Conservation (phyloP, 2,797 vertebrate genomes). For the Sarcophilus harrisii region DNA sequence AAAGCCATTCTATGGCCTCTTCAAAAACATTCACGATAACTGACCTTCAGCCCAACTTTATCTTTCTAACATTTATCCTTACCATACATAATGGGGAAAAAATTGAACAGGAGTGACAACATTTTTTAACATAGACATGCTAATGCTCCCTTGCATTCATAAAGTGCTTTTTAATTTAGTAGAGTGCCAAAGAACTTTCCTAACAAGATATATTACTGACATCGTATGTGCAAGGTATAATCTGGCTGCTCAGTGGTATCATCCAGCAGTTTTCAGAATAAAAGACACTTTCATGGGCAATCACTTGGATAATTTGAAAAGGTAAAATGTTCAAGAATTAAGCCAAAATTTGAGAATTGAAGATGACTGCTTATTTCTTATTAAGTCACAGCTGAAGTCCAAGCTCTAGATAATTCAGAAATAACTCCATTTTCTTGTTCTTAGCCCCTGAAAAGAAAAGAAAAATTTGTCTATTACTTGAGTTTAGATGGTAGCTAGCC, state of each 20-base stretch:
- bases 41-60: constrained; percentile 13
- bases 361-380: not conserved
- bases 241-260: not conserved
- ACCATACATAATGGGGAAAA: constrained; percentile 33
- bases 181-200: constrained; percentile 43
- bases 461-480: not conserved
- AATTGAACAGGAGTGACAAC: constrained; percentile 29
- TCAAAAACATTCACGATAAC: constrained; percentile 9
- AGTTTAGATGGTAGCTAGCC: not conserved
- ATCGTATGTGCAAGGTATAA: not conserved
- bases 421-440: not conserved
- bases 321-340: not conserved
- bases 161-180: constrained; percentile 53
- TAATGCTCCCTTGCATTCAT: constrained; percentile 30
- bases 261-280: not conserved
- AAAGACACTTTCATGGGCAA: not conserved
- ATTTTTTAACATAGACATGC: constrained; percentile 48
- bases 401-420: not conserved
- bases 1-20: not conserved
- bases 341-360: not conserved
- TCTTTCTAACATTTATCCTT: constrained; percentile 32
- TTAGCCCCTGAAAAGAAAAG: not conserved
- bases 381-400: not conserved
- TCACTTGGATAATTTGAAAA: not conserved
- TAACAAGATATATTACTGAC: constrained; percentile 23